These are phyloP conservation scores for Xenus cinereus DNA, from an alignment of 2,113 vertebrate genomes.

Conservation along the genomic window DNA sequence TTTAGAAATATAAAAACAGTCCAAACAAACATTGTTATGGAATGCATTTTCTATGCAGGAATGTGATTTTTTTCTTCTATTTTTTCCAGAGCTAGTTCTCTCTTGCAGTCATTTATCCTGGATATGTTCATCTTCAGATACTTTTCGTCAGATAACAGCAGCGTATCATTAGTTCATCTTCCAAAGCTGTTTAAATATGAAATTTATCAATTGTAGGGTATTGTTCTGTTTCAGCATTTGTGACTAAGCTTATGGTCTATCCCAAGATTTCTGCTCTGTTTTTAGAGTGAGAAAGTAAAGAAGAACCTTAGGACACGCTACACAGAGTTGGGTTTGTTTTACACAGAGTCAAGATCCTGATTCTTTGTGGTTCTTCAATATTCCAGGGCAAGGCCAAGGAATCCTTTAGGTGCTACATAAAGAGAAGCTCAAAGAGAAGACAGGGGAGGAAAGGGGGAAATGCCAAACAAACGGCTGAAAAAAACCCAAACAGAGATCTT, in stretches of 20 bases:
- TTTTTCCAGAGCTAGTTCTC: background rate
- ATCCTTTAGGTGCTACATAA: background rate
- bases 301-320: background rate
- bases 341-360: background rate
- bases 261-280: background rate
- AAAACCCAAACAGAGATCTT: background rate
- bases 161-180: background rate
- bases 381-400: background rate
- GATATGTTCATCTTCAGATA: background rate
- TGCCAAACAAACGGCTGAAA: background rate
- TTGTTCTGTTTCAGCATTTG: background rate
- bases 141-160: background rate
- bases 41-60: slow-evolving; percentile 60
- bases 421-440: background rate
- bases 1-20: slow-evolving; percentile 60
- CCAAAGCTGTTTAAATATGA: background rate
- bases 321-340: background rate
- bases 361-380: slow-evolving; percentile 14
- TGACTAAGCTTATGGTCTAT: background rate
- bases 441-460: background rate
- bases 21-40: slow-evolving; percentile 56
- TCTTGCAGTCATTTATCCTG: background rate
- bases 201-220: background rate
- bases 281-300: background rate
- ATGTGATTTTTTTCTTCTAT: background rate